Evolutionary conservation across 2,888 invertebrate species (phyloP).

Genomic region (Cordilura impudica): DNA sequence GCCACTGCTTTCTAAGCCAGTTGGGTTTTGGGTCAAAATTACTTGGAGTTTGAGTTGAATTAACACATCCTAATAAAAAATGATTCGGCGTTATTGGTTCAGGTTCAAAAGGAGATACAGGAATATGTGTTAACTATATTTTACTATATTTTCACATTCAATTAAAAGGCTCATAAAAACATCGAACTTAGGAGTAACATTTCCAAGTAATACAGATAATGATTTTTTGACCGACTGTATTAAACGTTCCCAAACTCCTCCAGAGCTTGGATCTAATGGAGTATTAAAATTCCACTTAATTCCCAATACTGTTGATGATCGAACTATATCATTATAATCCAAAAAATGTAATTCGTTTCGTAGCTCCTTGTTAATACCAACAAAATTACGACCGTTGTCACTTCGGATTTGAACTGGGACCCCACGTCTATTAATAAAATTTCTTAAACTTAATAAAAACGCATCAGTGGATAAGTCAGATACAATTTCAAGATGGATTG

Average conservation of each 20-base stretch:
- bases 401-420: slow-evolving; percentile 53
- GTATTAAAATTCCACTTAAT: slow-evolving; percentile 48
- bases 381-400: slow-evolving; percentile 58
- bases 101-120: slow-evolving; percentile 27
- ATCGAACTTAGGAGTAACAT: slow-evolving; percentile 22
- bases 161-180: slow-evolving; percentile 34
- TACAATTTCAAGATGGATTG: slow-evolving; percentile 21
- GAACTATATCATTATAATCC: background rate
- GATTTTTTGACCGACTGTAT: slow-evolving; percentile 26
- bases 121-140: slow-evolving; percentile 51
- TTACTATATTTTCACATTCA: slow-evolving; percentile 51
- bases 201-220: slow-evolving; percentile 23
- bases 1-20: background rate
- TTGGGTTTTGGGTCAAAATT: background rate
- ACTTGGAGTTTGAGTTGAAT: slow-evolving; percentile 38
- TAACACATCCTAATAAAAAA: slow-evolving; percentile 35
- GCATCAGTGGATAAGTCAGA: slow-evolving; percentile 22
- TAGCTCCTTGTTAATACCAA: slow-evolving; percentile 44
- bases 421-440: slow-evolving; percentile 44
- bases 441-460: slow-evolving; percentile 7
- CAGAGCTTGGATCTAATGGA: slow-evolving; percentile 53
- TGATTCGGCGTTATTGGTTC: slow-evolving; percentile 51
- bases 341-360: background rate
- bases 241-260: slow-evolving; percentile 61
- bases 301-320: background rate